Evolutionary conservation across 2,797 vertebrate genomes (phyloP).

Genomic region (Peromyscus melanophrys): DNA sequence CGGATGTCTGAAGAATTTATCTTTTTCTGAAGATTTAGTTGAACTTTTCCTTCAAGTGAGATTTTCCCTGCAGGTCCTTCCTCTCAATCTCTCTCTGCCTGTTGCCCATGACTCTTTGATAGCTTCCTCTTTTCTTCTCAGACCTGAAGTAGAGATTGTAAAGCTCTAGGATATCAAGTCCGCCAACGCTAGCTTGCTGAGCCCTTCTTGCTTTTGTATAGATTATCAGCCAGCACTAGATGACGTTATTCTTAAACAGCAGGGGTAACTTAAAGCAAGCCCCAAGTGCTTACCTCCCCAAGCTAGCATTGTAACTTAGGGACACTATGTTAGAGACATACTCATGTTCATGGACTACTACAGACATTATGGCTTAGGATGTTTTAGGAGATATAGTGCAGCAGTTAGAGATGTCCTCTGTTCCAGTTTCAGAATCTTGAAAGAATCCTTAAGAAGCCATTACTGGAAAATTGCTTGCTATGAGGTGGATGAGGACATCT

Average conservation of each 20-base stretch:
- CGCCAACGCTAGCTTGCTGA: neutral
- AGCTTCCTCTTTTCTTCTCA: neutral
- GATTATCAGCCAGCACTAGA: neutral
- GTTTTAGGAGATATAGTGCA: slow-evolving; percentile 11
- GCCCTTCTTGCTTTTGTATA: neutral
- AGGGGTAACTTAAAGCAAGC: neutral
- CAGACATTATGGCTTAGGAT: slow-evolving; percentile 1
- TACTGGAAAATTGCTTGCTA: slow-evolving; percentile 45
- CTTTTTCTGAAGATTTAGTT: slow-evolving; percentile 52
- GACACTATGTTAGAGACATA: neutral
- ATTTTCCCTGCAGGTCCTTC: neutral
- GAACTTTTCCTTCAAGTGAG: neutral
- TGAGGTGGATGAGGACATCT: slow-evolving; percentile 43
- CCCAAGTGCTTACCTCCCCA: neutral
- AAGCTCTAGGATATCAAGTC: neutral
- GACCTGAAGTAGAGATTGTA: neutral
- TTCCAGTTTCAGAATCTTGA: slow-evolving; percentile 26
- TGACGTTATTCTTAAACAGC: slow-evolving; percentile 25
- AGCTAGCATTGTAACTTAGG: neutral
- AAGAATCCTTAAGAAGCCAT: slow-evolving; percentile 41
- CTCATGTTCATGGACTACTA: neutral
- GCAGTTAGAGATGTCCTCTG: neutral
- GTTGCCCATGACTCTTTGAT: neutral
- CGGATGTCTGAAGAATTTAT: neutral
- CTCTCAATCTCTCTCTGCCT: neutral